Conservation (phyloP, 2,888 invertebrate species). For the Coelogynopora nodosa region DNA sequence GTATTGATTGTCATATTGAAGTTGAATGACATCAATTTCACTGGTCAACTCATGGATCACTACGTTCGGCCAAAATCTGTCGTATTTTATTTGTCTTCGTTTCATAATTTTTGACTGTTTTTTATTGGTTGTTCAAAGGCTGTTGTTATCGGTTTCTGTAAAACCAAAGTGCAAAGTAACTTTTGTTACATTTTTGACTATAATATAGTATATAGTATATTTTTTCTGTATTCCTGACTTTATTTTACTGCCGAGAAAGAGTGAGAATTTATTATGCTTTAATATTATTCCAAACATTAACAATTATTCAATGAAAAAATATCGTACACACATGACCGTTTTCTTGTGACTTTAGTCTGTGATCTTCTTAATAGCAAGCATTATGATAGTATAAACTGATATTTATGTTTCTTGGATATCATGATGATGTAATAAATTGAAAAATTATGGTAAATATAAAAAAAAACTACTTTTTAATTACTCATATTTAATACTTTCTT, state of each 20-base stretch:
- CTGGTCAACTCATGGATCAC: no score
- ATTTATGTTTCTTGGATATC: no score
- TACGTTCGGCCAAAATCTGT: background rate
- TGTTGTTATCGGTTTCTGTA: background rate
- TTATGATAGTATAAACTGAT: background rate
- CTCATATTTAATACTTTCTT: no score
- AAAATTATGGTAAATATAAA: no score
- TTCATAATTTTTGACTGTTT: constrained; percentile 10
- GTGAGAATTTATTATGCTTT: background rate
- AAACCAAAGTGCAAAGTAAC: constrained; percentile 25
- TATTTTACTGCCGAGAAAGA: background rate
- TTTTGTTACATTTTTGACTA: background rate
- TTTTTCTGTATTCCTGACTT: constrained; percentile 1
- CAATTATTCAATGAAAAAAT: background rate
- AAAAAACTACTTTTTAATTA: no score
- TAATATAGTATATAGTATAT: background rate
- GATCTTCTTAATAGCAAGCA: background rate
- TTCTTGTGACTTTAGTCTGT: background rate
- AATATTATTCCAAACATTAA: background rate
- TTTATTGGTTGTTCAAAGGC: constrained; percentile 26
- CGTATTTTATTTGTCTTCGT: constrained; percentile 14
- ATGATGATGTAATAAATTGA: no score
- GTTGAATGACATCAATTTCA: no score
- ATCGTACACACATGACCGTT: background rate
- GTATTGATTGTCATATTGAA: no score